Conservation (phyloP, 2,113 vertebrate genomes). For the Mirza zaza region DNA sequence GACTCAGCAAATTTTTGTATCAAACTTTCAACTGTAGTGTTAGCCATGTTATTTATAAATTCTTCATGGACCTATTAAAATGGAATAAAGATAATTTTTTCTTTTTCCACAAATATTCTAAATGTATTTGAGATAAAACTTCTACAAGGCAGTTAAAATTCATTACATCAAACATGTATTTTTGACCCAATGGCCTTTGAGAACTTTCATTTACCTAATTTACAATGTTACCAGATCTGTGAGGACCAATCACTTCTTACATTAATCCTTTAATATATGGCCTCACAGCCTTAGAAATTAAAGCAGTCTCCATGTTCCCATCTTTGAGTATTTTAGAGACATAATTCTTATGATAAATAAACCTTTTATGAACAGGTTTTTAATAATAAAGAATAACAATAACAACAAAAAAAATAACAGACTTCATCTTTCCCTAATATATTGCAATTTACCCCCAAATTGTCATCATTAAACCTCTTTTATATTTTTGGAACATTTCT, state of each 20-base stretch:
- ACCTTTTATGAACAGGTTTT: neutral
- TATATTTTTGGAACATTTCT: slow-evolving; percentile 24
- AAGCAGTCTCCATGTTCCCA: neutral
- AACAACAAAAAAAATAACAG: neutral
- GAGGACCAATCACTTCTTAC: neutral
- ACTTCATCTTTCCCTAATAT: slow-evolving; percentile 11
- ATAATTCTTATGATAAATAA: slow-evolving; percentile 43
- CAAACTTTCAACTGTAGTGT: slow-evolving; percentile 94
- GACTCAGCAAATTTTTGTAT: slow-evolving; percentile 95
- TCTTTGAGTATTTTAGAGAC: slow-evolving; percentile 1
- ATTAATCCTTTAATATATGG: neutral
- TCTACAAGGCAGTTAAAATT: slow-evolving; percentile 37
- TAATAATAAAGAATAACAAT: neutral
- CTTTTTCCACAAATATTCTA: slow-evolving; percentile 27
- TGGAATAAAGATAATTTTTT: slow-evolving; percentile 39
- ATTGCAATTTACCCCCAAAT: neutral
- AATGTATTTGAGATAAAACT: slow-evolving; percentile 6
- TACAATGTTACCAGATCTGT: neutral
- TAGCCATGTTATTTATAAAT: slow-evolving; percentile 96
- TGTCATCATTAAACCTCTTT: neutral
- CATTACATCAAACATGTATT: neutral
- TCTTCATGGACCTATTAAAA: slow-evolving; percentile 92
- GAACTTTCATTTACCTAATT: slow-evolving; percentile 34
- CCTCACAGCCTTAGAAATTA: neutral
- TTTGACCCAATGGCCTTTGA: neutral